Evolutionary conservation across 2,797 vertebrate genomes (phyloP).

Genomic region (Tokudaia tokunoshimensis): DNA sequence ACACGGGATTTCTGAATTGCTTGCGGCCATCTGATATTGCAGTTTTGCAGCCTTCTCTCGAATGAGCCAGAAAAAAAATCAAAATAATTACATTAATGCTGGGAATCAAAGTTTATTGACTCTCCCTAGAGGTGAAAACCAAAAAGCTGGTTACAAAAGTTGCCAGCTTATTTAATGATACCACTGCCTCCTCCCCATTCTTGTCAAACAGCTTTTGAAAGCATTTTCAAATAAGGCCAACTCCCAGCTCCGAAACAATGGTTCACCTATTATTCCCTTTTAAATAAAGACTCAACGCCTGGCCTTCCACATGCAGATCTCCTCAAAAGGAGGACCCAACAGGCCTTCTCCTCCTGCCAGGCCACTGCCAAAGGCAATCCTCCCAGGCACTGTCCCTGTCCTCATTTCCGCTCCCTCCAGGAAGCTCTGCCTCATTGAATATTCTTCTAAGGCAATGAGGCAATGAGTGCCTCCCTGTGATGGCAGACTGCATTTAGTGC

Average conservation of each 20-base stretch:
- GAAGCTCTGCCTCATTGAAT: conserved; percentile 59
- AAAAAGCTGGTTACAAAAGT: conserved; percentile 88
- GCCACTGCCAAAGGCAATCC: conserved; percentile 67
- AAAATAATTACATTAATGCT: conserved; percentile 91
- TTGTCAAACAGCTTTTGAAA: conserved; percentile 86
- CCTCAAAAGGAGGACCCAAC: conserved; percentile 62
- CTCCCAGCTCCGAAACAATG: conserved; percentile 77
- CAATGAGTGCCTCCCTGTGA: background rate
- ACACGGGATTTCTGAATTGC: conserved; percentile 89
- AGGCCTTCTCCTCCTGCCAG: conserved; percentile 65
- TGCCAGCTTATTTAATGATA: conserved; percentile 88
- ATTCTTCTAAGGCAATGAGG: conserved; percentile 74
- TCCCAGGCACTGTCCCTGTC: background rate
- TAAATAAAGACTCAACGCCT: conserved; percentile 76
- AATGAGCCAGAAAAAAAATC: conserved; percentile 84
- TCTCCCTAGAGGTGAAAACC: conserved; percentile 89
- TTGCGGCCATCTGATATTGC: conserved; percentile 89
- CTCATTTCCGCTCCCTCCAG: conserved; percentile 68
- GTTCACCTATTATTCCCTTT: conserved; percentile 79
- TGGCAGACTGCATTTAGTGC: conserved; percentile 30
- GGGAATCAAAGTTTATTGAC: conserved; percentile 91
- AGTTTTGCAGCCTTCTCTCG: conserved; percentile 85
- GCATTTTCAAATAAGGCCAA: conserved; percentile 81
- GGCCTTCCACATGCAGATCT: conserved; percentile 65
- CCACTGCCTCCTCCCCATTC: conserved; percentile 81